Percentiles rank a stretch among this genome's conserved stretches.
Evolutionary conservation across 2,113 vertebrate genomes (phyloP).

Genomic region (Caranx melampygus): DNA sequence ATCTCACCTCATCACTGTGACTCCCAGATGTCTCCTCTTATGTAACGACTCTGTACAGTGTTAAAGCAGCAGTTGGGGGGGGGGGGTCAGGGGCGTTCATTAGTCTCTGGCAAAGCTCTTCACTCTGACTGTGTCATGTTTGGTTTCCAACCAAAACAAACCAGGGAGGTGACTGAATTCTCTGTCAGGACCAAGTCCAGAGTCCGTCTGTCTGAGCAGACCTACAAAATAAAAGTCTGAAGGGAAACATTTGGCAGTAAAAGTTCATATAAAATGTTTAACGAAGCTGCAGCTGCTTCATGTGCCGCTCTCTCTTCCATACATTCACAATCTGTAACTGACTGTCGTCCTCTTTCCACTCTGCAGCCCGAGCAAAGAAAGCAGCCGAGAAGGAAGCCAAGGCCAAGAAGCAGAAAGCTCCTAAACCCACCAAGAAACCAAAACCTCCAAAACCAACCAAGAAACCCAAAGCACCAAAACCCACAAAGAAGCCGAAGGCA

Average conservation of each 20-base stretch:
- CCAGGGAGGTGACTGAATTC: background rate
- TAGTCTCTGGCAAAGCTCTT: background rate
- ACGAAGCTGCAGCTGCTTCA: background rate
- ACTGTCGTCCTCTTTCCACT: background rate
- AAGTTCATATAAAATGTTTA: constrained; percentile 8
- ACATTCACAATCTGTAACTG: background rate
- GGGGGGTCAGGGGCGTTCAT: background rate
- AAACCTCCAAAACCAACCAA: constrained; percentile 81
- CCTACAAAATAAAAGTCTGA: background rate
- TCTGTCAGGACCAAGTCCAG: background rate
- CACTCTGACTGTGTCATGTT: background rate
- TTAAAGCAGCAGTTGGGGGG: background rate
- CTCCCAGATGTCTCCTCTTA: background rate
- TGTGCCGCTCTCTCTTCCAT: background rate
- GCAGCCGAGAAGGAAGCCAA: constrained; percentile 84
- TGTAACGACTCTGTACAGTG: background rate
- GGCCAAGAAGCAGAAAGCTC: constrained; percentile 80
- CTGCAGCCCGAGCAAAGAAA: constrained; percentile 82
- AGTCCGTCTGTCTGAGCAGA: background rate
- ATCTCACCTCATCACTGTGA: too few relatives aligned
- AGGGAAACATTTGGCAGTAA: constrained; percentile 23
- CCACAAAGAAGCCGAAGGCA: constrained; percentile 83
- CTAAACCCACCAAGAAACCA: constrained; percentile 83
- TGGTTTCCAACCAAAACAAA: constrained; percentile 42
- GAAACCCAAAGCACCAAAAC: constrained; percentile 80